Conservation (phyloP, 2,888 invertebrate species). For the Suillia variegata region DNA sequence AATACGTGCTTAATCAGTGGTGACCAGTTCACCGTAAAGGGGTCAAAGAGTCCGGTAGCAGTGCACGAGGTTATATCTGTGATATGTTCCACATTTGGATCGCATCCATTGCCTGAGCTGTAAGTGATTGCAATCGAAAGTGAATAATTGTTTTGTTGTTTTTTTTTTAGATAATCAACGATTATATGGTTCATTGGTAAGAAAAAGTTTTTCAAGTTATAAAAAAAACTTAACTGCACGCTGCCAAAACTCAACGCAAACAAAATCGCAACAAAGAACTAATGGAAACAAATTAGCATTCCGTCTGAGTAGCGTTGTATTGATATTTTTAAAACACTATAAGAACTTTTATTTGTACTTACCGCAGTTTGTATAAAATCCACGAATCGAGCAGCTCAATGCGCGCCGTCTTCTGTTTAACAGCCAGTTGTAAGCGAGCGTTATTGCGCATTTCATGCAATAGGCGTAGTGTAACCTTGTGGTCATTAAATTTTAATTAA, state of each 20-base stretch:
- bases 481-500: neutral
- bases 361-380: constrained; percentile 81
- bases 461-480: constrained; percentile 76
- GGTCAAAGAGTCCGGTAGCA: constrained; percentile 92
- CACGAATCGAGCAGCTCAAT: constrained; percentile 93
- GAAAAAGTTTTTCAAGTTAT: too few species aligned
- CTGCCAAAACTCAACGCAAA: too few species aligned
- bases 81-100: constrained; percentile 65
- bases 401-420: constrained; percentile 69
- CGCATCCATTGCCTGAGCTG: constrained; percentile 46
- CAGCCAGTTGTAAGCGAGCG: constrained; percentile 70
- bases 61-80: constrained; percentile 92
- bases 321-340: too few species aligned
- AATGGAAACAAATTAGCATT: too few species aligned
- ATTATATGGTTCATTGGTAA: too few species aligned
- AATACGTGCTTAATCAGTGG: constrained; percentile 70
- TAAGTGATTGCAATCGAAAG: neutral
- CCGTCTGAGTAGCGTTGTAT: too few species aligned
- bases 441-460: constrained; percentile 80
- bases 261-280: too few species aligned
- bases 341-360: neutral
- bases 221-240: too few species aligned
- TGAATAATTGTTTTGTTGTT: neutral
- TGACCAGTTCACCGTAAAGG: constrained; percentile 88
- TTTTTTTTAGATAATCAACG: too few species aligned